These are phyloP conservation scores for Cavia porcellus DNA, from an alignment of 2,113 vertebrate species.

Conservation along the genomic window DNA sequence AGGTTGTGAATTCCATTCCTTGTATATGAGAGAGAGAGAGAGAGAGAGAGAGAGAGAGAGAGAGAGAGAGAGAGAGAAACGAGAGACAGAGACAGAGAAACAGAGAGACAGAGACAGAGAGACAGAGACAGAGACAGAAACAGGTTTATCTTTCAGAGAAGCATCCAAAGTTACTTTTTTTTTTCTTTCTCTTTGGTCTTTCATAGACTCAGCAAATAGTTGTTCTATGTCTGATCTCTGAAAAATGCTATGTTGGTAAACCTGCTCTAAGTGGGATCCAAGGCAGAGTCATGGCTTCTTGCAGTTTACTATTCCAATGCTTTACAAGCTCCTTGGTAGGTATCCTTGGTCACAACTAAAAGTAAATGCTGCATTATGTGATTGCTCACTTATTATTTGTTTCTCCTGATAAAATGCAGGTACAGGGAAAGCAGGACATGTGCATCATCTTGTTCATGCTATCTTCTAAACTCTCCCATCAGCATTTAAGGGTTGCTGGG, in stretches of 20 bases:
- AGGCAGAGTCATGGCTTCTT: not conserved
- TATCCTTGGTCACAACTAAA: not conserved
- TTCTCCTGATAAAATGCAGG: not conserved
- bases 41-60: too few relatives aligned
- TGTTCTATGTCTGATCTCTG: not conserved
- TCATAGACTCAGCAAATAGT: slow-evolving; percentile 15
- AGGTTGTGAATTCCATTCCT: too few relatives aligned
- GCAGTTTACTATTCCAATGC: not conserved
- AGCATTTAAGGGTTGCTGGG: not conserved
- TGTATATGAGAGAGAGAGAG: too few relatives aligned
- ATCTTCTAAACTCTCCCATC: not conserved
- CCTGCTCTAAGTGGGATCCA: not conserved
- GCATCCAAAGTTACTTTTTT: not conserved
- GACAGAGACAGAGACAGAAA: too few relatives aligned
- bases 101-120: too few relatives aligned
- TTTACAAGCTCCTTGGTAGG: not conserved
- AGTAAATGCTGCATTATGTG: not conserved
- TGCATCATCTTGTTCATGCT: not conserved
- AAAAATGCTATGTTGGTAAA: not conserved
- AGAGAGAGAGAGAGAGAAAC: too few relatives aligned
- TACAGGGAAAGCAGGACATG: not conserved
- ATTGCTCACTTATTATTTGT: not conserved
- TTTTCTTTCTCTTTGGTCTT: not conserved
- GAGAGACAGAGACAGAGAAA: too few relatives aligned
- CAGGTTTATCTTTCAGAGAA: not conserved